Evolutionary conservation across 2,113 vertebrate species (phyloP), one percentile per base, ranked within the genome.

Genomic region (Gopherus evgoodei): DNA sequence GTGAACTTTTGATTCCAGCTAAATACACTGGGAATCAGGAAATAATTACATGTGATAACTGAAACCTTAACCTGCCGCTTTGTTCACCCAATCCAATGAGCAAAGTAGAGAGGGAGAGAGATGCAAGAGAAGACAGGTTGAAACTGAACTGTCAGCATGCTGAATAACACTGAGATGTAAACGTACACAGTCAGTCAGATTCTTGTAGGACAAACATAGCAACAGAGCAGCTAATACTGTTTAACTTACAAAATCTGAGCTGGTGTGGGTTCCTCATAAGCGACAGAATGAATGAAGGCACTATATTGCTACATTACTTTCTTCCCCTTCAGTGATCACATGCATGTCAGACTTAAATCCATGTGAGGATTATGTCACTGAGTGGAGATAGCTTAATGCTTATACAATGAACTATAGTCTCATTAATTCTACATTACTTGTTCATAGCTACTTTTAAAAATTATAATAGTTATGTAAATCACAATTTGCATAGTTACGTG

Each of bases 311-410:
- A 14, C 8, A 44, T 38, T 83, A 31, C 13, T 31, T 80, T 87
- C 69, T 78, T 47, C 76, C 57, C 82, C 62, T 53, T 87, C 90
- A 83, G 42, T 86, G n/a, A 81, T 31, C 8, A 78, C 22, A 90
- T 2, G 5, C 13, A 87, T 54, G 96, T 83, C 81, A 94, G 86
- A 12, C 38, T 93, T 53, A 94, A 92, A 94, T 94, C 16, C 24
- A 3, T 75, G 6, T 1, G 13, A 86, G 0, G 5, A 86, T 88
- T 86, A 72, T 27, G 35, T 44, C 38, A 3, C 3, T 85, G 57
- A 11, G 35, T 82, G 6, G 53, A 53, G 14, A 12, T 3, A 95
- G 22, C 81, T 89, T 93, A 85, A 87, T 57, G 52, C 79, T 81
- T 57, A 87, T 83, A 84, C 16, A 84, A 54, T 80, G 92, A 94